Evolutionary conservation across 2,888 invertebrate genomes (phyloP), one percentile per base, ranked within the genome.

Genomic region (Cheilosia vulpina): DNA sequence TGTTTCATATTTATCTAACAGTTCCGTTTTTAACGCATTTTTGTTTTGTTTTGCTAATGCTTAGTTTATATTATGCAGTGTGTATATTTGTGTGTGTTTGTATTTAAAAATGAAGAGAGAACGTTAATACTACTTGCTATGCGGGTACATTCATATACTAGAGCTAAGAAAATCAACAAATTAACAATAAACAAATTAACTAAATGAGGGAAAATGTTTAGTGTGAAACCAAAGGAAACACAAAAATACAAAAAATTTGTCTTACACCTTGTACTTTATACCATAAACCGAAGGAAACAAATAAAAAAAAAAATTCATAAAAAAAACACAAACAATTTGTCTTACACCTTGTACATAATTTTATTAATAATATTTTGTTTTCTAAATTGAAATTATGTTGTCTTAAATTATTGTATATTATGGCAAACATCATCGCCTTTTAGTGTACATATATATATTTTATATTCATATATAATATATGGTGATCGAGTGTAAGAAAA

Each of bases 1-100:
- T 38, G 47, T 58, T 71, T 72, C n/a, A 57, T 76, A 60, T 69
- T 78, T 65, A 65, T 79, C 58, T 78, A 79, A 79, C 65, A 72
- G 72, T 79, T 65, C 65, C 58, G 62, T 62, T 78, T 69, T 55
- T 19, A 47, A 77, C 55, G 69, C 62, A 62, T 15, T 62, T 38
- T 38, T 38, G 13, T 60, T 53, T 45, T 63, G 27, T 31, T 53
- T 62, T 77, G 38, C 60, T 69, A 62, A 60, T 77, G 53, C 68
- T 77, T 69, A 57, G 34, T 66, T 66, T 57, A 60, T 68, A 43
- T 19, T 41, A 79, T 72, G 72, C 72, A 52, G 79, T 80, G 73
- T 65, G 60, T 71, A 79, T 60, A 52, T 79, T 52, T 71, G 66
- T 77, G 27, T 79, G 27, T 27, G 1, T 79, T 71, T 79, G 57